These are phyloP conservation scores for Ichneumon xanthorius DNA, from an alignment of 2,888 invertebrate species.

Conservation along the genomic window DNA sequence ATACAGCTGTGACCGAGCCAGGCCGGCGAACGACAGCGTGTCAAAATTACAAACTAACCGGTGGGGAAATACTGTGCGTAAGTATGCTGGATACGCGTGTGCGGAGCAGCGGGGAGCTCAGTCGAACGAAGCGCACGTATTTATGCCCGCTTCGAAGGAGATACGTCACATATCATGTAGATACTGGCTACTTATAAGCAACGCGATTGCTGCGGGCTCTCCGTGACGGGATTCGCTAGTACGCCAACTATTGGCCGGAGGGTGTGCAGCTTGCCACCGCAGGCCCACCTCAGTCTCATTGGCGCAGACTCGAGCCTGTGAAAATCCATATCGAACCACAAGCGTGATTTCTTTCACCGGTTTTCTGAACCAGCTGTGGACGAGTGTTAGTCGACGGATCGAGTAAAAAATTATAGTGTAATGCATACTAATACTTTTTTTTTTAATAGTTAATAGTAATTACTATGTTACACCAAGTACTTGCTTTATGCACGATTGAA, in stretches of 20 bases:
- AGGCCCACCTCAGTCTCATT: slow-evolving; percentile 64
- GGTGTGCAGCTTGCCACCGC: slow-evolving; percentile 3
- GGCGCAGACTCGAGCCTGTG: slow-evolving; percentile 77
- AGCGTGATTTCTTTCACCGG: neutral
- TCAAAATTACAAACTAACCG: slow-evolving; percentile 15
- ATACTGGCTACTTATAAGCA: neutral
- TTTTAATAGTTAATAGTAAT: slow-evolving; percentile 16
- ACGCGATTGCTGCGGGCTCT: neutral
- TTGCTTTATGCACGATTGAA: neutral
- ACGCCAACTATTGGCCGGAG: slow-evolving; percentile 20
- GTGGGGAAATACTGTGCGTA: slow-evolving; percentile 9
- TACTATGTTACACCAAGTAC: slow-evolving; percentile 23
- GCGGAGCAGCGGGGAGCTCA: slow-evolving; percentile 6
- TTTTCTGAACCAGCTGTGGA: neutral
- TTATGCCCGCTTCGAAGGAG: neutral
- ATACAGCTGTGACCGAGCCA: slow-evolving; percentile 11
- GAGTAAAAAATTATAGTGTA: neutral
- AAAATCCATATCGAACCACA: slow-evolving; percentile 78
- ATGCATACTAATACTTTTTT: slow-evolving; percentile 5
- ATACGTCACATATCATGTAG: slow-evolving; percentile 15
- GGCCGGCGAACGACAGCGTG: slow-evolving; percentile 31
- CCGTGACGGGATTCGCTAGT: neutral
- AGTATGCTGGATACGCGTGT: slow-evolving; percentile 26
- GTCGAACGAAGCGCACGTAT: slow-evolving; percentile 14
- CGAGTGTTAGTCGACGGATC: neutral